Conservation (phyloP, 2,888 invertebrate genomes). For the Noctua fimbriata region DNA sequence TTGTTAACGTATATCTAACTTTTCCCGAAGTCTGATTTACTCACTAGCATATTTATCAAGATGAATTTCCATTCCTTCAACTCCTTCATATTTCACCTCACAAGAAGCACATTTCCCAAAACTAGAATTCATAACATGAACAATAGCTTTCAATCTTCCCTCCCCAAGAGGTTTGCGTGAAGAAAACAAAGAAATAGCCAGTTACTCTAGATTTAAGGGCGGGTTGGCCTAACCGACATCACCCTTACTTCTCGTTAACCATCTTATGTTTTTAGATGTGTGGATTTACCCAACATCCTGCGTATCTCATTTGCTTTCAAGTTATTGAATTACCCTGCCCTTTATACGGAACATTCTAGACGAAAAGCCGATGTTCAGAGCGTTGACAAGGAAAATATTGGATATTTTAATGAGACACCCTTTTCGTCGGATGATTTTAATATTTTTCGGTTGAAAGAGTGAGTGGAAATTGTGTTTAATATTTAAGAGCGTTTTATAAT, state of each 20-base stretch:
- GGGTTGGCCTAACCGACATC: conserved; percentile 43
- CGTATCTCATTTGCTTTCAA: conserved; percentile 58
- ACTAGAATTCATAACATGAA: conserved; percentile 57
- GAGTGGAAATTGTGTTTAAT: conserved; percentile 35
- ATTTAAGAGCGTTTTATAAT: conserved; percentile 26
- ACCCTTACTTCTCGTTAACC: conserved; percentile 55
- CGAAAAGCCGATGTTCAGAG: conserved; percentile 47
- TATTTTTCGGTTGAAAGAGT: conserved; percentile 23
- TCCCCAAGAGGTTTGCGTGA: conserved; percentile 39
- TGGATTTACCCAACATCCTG: conserved; percentile 41
- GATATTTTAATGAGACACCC: conserved; percentile 60
- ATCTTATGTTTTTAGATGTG: conserved; percentile 63
- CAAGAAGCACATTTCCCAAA: conserved; percentile 35
- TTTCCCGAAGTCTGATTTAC: neutral
- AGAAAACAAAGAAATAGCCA: conserved; percentile 56
- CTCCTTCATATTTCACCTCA: conserved; percentile 9
- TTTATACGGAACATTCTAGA: conserved; percentile 41
- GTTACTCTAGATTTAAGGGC: conserved; percentile 58
- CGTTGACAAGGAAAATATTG: conserved; percentile 64
- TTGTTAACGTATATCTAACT: neutral
- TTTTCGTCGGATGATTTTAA: conserved; percentile 44
- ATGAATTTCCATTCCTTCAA: conserved; percentile 22
- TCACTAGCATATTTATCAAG: neutral
- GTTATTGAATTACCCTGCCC: conserved; percentile 61
- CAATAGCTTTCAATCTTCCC: conserved; percentile 58